Evolutionary conservation across 2,888 invertebrate genomes (phyloP), one percentile per base, ranked within the genome.

Genomic region (Caenorhabditis panamensis): DNA sequence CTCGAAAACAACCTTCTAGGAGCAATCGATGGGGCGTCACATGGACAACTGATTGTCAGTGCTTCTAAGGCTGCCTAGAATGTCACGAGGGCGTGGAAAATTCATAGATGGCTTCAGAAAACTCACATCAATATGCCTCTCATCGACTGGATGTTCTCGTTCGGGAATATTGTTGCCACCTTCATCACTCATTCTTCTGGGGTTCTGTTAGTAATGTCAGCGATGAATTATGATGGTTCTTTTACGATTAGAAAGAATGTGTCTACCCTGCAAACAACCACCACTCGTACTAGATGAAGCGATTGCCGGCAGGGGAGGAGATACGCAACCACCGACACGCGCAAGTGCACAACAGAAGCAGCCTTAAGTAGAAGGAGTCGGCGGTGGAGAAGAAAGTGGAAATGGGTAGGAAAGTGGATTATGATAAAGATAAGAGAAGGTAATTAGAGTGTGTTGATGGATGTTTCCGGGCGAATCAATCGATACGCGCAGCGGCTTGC

Each of bases 231-330:
- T 49, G n/a, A n/a, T n/a, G 31, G 49, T 64, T 62, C 51, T 62
- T 64, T 59, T 49, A 56, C 58, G 59, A 59, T 64, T 54, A 58
- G 66, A 75, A 61, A 53, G 59, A 61, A 66, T 64, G 41, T 56
- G 64, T 47, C 54, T 56, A 31, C 72, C 44, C 75, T 64, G 75
- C 75, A 66, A 66, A 66, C 66, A 75, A 66, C 58, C 63, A 66
- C 58, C 63, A 73, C 59, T 75, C 47, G 75, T 75, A 66, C 49
- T 75, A 75, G 69, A 61, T 69, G 62, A 69, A 69, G 69, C 61
- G 61, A 61, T 51, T 51, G 58, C 24, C 31, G 24, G 20, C 18
- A 2, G 13, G 31, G 31, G 31, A 18, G 49, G 31, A 26, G 28
- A 63, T 63, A 31, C 63, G 72, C 26, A 63, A 63, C 63, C 72